Evolutionary conservation across 2,113 vertebrate genomes (phyloP), one percentile per base, ranked within the genome.

Genomic region (Gadus chalcogrammus): DNA sequence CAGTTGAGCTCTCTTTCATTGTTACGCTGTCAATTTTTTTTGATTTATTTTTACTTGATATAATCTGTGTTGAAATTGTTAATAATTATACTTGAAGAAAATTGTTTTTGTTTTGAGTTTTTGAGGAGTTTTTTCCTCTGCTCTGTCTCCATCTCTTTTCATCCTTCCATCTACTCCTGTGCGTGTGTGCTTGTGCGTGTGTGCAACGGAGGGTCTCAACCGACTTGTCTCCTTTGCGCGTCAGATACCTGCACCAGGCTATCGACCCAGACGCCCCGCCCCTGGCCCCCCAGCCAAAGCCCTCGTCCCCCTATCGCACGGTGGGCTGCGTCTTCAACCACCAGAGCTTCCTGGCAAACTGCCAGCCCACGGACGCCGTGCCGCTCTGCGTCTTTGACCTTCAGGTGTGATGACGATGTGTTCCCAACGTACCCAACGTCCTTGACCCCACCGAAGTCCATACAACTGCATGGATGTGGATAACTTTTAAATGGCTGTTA

Each of bases 291-390:
- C 95, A 96, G 31, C 92, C 94, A 61, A 97, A 93, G 85, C 92
- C 94, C 0, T 79, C 91, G 15, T 92, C 95, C 78, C 95, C 96
- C 0, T 99, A 99, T 68, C 87, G 91, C 78, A 97, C 96, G 0
- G 83, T 98, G 61, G 97, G 97, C 77, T 98, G 96, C 66, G 85
- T 97, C 82, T 99, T 99, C 89, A 99, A 97, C 90, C 94, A 99
- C 76, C 93, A 92, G 1, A 91, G 82, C 73, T 97, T 99, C 86
- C 76, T 97, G 53, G 97, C 94, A 42, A 99, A 98, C 74, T 97
- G 96, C 76, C 97, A 99, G 78, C 93, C 96, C 2, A 94, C 95
- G 4, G 95, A 97, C 0, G 91, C 93, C 0, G 94, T 98, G 72
- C 95, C 96, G 77, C 70, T 94, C 15, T 98, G 95, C 75, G 76